Base-by-base conservation (phyloP, 2,888 invertebrate species). In the Melanotus villosus region DNA sequence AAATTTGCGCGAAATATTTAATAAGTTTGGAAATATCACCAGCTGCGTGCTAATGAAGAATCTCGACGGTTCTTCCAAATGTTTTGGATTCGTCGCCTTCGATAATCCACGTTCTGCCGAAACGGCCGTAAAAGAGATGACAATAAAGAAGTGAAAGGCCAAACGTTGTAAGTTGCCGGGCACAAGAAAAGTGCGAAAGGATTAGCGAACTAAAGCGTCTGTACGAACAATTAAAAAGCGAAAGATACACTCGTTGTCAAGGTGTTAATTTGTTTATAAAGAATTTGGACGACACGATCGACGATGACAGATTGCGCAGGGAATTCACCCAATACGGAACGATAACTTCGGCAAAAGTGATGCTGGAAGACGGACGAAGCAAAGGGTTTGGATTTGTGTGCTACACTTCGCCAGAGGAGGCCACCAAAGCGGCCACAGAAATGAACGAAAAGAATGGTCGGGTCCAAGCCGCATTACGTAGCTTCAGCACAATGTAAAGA, bases 51-150 rank as follows among this genome's bases (percentile, higher is more conserved):
- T 96, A 30, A 97, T 98, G 95, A 91, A 90, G 79, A 94, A 94
- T 81, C 93, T 94, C 65, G 94, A 95, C 82, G 97, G 96, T 5
- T 92, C 93, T 80, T 94, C 96, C n/a, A 94, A 96, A 84, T 98
- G 99, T n/a, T 99, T 99, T 86, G 99, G 99, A 21, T 99, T 99
- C 87, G 99, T 99, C 52, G 97, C 98, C 45, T 99, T 93, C 86
- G 97, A 98, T 84, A 95, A 96, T 80, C 94, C 98, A n/a, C 96
- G 96, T 84, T 91, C 93, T 68, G 99, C 99, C 62, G 97, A 97
- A 83, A 91, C 91, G 81, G 98, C 98, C 73, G 97, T 97, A 9
- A 90, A 92, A 75, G 96, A 95, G 66, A 87, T 98, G 70, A 98
- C 85, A 95, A 95, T 54, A 94, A 93, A 81, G 95, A 96, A 80